phyloP scores from a whole-genome alignment of 2,888 invertebrate genomes.

The Chouioia cunea region DNA sequence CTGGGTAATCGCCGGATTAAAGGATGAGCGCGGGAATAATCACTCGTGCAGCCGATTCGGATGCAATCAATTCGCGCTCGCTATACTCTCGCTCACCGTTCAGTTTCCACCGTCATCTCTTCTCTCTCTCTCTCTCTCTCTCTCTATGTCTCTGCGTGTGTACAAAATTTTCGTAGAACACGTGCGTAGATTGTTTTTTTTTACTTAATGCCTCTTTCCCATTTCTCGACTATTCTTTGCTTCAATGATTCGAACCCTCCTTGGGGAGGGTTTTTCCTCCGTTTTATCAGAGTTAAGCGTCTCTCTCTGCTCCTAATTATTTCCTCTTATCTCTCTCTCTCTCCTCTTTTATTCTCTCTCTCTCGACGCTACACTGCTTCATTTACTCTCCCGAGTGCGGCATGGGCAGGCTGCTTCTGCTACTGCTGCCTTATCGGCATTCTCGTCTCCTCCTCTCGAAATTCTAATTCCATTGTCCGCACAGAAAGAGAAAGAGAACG shows the following conservation, averaged over 20 bases:
- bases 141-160: not conserved
- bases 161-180: not conserved
- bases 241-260: constrained; percentile 12
- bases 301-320: constrained; percentile 35
- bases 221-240: constrained; percentile 1
- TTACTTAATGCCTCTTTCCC: not conserved
- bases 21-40: constrained; percentile 46
- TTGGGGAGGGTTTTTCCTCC: not conserved
- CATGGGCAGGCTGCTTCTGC: no score
- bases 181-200: constrained; percentile 5
- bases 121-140: not conserved
- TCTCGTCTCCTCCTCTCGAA: constrained; percentile 7
- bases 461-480: constrained; percentile 25
- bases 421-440: constrained; percentile 35
- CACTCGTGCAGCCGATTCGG: constrained; percentile 41
- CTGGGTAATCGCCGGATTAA: constrained; percentile 45
- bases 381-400: constrained; percentile 11
- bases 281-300: not conserved
- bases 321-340: constrained; percentile 36
- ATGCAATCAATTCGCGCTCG: constrained; percentile 45
- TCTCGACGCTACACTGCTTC: not conserved
- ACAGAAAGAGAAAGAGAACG: constrained; percentile 23
- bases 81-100: constrained; percentile 4
- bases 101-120: not conserved
- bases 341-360: constrained; percentile 6